Conservation (phyloP, 2,888 invertebrate genomes). For the Himalopsyche japonica region DNA sequence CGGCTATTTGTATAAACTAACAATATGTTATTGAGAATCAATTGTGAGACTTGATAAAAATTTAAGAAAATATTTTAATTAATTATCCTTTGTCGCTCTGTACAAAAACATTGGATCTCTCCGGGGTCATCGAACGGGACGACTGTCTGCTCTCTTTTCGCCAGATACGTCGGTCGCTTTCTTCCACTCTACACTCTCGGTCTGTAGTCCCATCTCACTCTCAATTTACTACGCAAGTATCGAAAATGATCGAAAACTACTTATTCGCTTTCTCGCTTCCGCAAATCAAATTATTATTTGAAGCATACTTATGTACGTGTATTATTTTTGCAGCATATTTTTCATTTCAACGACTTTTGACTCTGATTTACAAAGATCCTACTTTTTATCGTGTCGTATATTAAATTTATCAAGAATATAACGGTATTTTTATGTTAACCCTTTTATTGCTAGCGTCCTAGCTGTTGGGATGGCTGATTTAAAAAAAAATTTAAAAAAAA, state of each 20-base stretch:
- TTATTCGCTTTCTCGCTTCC: neutral
- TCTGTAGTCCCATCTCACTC: neutral
- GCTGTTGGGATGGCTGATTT: too few species aligned
- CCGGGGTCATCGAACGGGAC: conserved; percentile 58
- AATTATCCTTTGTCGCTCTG: conserved; percentile 31
- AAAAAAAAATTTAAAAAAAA: too few species aligned
- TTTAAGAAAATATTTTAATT: neutral
- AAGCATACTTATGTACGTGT: neutral
- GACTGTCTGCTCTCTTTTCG: conserved; percentile 45
- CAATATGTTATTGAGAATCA: too few species aligned
- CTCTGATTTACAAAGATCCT: too few species aligned
- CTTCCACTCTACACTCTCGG: neutral
- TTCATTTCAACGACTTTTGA: too few species aligned
- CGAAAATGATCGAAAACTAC: neutral
- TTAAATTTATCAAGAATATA: too few species aligned
- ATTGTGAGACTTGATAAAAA: too few species aligned
- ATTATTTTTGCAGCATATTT: too few species aligned
- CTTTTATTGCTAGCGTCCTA: too few species aligned
- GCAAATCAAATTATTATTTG: neutral
- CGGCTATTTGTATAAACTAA: too few species aligned
- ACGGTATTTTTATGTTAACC: too few species aligned
- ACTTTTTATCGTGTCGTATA: too few species aligned
- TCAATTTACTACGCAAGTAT: neutral
- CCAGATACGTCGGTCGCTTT: neutral
- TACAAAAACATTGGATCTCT: conserved; percentile 62